Conservation (phyloP, 2,888 invertebrate genomes). For the Eurytoma californica region DNA sequence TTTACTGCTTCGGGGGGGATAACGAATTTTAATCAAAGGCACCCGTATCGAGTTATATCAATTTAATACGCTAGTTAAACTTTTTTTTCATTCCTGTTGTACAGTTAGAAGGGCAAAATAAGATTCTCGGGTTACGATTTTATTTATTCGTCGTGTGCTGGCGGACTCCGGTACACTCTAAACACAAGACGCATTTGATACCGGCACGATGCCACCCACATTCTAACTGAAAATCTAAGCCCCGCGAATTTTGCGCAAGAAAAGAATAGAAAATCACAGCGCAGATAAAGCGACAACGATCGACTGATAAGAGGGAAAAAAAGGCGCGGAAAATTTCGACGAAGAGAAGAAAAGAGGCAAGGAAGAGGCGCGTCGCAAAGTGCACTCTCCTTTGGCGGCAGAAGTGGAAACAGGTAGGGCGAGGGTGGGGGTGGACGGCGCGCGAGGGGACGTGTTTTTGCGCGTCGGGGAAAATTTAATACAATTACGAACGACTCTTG, state of each 20-base stretch:
- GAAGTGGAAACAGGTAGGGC: conserved; percentile 63
- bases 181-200: background rate
- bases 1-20: no score
- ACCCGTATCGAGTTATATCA: background rate
- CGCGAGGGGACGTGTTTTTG: conserved; percentile 64
- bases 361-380: conserved; percentile 18
- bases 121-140: conserved; percentile 18
- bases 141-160: conserved; percentile 9
- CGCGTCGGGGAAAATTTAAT: conserved; percentile 71
- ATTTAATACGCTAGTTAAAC: background rate
- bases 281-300: background rate
- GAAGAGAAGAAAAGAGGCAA: background rate
- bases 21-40: conserved; percentile 7
- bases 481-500: conserved; percentile 72
- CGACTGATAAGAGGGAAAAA: background rate
- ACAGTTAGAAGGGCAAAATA: conserved; percentile 10
- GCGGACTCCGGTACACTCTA: conserved; percentile 16
- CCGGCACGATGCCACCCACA: no score
- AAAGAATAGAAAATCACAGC: background rate
- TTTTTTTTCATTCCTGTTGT: background rate
- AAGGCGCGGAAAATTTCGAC: background rate
- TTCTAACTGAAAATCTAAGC: background rate
- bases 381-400: conserved; percentile 48
- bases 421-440: conserved; percentile 43
- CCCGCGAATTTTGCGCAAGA: no score